These are phyloP conservation scores for Indicator indicator DNA, from an alignment of 2,113 vertebrate species.

Conservation along the genomic window DNA sequence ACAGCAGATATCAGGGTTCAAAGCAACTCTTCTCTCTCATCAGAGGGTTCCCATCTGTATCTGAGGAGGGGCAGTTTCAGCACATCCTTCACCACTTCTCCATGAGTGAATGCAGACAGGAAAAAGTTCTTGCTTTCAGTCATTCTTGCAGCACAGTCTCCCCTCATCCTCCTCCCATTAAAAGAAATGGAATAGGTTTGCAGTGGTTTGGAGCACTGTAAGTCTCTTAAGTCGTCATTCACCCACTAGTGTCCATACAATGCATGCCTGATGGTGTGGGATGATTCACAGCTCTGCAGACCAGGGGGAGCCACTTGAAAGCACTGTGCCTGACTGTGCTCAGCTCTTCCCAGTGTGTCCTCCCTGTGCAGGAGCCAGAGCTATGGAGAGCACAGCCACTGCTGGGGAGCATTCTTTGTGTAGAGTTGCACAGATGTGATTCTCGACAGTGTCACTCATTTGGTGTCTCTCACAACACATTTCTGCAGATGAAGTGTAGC, in stretches of 20 bases:
- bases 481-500: neutral
- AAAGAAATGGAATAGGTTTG: neutral
- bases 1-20: neutral
- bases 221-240: neutral
- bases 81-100: neutral
- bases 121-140: neutral
- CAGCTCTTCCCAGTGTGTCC: fast-evolving
- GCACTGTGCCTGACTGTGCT: neutral
- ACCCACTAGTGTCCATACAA: neutral
- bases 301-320: neutral
- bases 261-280: fast-evolving
- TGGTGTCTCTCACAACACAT: neutral
- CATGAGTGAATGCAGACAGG: fast-evolving
- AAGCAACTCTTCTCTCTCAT: neutral
- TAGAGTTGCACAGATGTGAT: neutral
- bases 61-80: neutral
- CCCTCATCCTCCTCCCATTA: neutral
- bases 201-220: neutral
- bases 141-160: neutral
- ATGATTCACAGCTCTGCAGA: neutral
- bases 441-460: neutral
- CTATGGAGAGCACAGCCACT: fast-evolving
- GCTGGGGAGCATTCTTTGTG: neutral
- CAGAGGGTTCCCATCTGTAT: neutral
- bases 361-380: neutral